Evolutionary conservation across 2,113 vertebrate genomes (phyloP), one percentile per base, ranked within the genome.

Genomic region (Arenaria interpres): DNA sequence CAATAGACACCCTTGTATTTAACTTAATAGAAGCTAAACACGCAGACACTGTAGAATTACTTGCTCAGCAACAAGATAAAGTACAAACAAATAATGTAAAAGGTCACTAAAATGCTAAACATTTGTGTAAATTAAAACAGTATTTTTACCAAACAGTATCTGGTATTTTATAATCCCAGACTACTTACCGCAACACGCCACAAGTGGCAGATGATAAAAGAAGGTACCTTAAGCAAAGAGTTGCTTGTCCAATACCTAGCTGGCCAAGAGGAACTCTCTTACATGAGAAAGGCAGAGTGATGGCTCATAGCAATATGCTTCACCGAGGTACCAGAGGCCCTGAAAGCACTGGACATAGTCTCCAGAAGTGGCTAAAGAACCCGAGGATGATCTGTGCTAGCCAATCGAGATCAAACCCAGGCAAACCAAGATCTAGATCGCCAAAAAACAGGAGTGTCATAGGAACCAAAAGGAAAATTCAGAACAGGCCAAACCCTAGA

Each of bases 301-400:
- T 97, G 97, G 96, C 94, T 95, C 95, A 97, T 95, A 97, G 92
- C 97, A 97, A 95, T 97, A 92, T 71, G 96, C 96, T 95, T 97
- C 97, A 96, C 93, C 76, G 96, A 96, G 94, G 96, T 94, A 98
- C 97, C 97, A 97, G 95, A 97, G 96, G 97, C 97, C 96, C 97
- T 97, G 97, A 98, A 97, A 98, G 96, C 97, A 98, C 96, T 98
- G 97, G 96, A 98, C 96, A 97, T 95, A 97, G 93, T 97, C 97
- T 97, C 97, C 97, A 97, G 98, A 97, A 96, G 97, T 96, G 96
- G 98, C 97, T 97, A 97, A 96, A 98, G 96, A 97, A 98, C 99
- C 99, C 99, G 98, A 99, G 98, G 99, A 98, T 99, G 99, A 99
- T 99, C 99, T 99, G 99, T 97, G 99, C 99, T 99, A 99, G 98